Evolutionary conservation across 2,797 vertebrate species (phyloP), one percentile per base, ranked within the genome.

Genomic region (Yasuhikotakia modesta): DNA sequence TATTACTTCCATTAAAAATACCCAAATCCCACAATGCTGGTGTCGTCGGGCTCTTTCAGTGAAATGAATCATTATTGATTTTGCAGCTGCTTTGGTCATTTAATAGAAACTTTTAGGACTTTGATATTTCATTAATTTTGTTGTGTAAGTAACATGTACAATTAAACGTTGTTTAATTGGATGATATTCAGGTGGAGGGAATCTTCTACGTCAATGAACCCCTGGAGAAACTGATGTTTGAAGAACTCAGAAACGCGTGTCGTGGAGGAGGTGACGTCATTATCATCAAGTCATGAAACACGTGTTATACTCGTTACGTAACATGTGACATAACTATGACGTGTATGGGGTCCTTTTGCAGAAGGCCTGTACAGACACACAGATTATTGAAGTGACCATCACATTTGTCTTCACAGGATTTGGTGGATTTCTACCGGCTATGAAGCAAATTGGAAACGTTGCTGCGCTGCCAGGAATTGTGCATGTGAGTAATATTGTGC

Each of bases 381-480:
- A 39, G 35, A 35, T 35, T 5, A n/a, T n/a, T n/a, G n/a, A n/a
- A n/a, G n/a, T n/a, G n/a, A n/a, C n/a, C n/a, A n/a, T n/a, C n/a
- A n/a, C n/a, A n/a, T 35, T 3, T 75, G 48, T 1, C 22, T 39
- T 81, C 72, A 39, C 82, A 99, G 97, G 95, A 60, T 85, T 96
- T 0, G 97, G 97, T 5, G 97, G 97, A 1, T 99, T 99, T 87
- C 91, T 99, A 52, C 97, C 97, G 0, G 97, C 97, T 39, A 96
- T 99, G 97, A 99, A 99, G 55, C 97, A 99, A 72, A 99, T 99
- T 24, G 97, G 97, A 11, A 99, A 99, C 8, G 97, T 99, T 71
- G 97, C 97, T 10, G 97, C 97, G 0, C 90, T 99, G 46, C 97
- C 97, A 0, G 97, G 97, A n/a, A 99, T 99, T 67, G 88, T 98